A percentile compares a stretch with the other conserved stretches of the same genome.
Evolutionary conservation across 1,140 invertebrate genomes (phyloP).

Genomic region (Sinella curviseta): DNA sequence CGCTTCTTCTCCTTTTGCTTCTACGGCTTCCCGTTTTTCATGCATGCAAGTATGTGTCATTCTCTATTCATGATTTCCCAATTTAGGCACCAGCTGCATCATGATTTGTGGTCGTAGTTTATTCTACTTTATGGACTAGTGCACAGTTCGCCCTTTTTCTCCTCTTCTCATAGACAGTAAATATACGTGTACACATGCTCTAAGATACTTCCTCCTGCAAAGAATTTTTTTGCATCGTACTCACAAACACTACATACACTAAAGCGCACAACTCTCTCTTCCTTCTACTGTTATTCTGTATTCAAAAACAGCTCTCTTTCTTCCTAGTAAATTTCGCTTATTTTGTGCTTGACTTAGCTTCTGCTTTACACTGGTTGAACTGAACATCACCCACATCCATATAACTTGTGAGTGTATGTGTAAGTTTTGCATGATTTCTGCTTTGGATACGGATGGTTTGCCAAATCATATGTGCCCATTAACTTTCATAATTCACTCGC

Average conservation of each 20-base stretch:
- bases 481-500: conserved; percentile 6
- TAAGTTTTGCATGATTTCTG: conserved; percentile 3
- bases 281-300: too few species aligned
- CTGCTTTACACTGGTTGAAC: not conserved
- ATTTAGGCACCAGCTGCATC: conserved; percentile 35
- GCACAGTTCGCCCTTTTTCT: not conserved
- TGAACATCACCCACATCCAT: not conserved
- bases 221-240: too few species aligned
- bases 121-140: conserved; percentile 22
- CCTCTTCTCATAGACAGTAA: not conserved
- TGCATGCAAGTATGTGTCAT: conserved; percentile 29
- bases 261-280: too few species aligned
- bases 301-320: too few species aligned
- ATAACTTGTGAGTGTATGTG: not conserved
- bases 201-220: too few species aligned
- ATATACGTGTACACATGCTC: too few species aligned
- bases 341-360: conserved; percentile 12
- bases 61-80: conserved; percentile 46
- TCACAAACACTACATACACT: too few species aligned
- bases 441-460: conserved; percentile 4
- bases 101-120: conserved; percentile 39
- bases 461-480: conserved; percentile 17
- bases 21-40: not conserved
- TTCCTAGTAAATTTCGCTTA: not conserved
- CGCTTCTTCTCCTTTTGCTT: too few species aligned